These are phyloP conservation scores for Enteromius argenteus DNA, from an alignment of 2,797 vertebrate genomes.

Conservation along the genomic window DNA sequence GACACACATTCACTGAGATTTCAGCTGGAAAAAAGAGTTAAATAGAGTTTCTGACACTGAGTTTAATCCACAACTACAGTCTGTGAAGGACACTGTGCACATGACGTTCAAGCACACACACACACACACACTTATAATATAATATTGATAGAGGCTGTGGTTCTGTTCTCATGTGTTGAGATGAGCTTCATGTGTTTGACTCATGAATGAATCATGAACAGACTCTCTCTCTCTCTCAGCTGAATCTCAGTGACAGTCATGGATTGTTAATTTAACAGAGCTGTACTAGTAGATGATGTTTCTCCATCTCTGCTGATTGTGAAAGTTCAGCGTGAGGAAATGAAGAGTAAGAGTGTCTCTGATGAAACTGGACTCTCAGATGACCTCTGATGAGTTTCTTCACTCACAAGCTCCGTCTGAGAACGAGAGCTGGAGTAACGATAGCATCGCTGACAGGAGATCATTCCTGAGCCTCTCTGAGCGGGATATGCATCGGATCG, in stretches of 20 bases:
- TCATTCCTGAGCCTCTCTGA: too few species aligned
- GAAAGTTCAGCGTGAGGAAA: slow-evolving; percentile 11
- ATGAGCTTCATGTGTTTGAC: neutral
- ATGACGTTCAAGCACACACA: too few species aligned
- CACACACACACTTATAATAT: neutral
- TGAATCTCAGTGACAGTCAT: neutral
- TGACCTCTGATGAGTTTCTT: neutral
- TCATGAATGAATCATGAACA: neutral
- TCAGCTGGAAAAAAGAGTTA: neutral
- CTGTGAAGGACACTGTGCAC: neutral
- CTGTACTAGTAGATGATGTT: neutral
- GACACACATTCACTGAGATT: neutral
- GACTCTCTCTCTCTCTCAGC: neutral
- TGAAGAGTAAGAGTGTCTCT: slow-evolving; percentile 20
- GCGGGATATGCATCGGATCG: too few species aligned
- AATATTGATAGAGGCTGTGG: neutral
- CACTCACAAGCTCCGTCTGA: neutral
- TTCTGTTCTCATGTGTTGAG: neutral
- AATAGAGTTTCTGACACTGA: neutral
- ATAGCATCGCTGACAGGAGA: neutral
- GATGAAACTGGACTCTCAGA: neutral
- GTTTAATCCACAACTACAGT: neutral
- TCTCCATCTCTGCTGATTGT: neutral
- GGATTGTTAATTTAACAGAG: neutral
- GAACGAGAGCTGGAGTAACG: too few species aligned